phyloP scores from a whole-genome alignment of 1,140 invertebrate species.

The Cyclargus thomasi region DNA sequence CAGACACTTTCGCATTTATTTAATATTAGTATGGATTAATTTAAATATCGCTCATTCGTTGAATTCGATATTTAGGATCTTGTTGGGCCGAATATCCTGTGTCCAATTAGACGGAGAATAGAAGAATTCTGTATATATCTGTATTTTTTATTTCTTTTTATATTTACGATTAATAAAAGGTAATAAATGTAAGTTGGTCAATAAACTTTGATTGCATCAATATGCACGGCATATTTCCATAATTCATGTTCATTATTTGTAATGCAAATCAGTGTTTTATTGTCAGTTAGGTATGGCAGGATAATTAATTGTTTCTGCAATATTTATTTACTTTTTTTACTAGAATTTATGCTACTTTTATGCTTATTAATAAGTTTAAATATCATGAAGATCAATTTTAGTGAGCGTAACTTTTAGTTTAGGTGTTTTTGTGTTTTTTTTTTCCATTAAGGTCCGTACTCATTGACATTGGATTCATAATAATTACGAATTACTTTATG shows the following conservation, averaged over 20 bases:
- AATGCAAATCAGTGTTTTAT: neutral
- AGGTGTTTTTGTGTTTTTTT: neutral
- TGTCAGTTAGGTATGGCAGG: neutral
- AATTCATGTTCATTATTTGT: conserved; percentile 2
- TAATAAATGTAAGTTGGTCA: neutral
- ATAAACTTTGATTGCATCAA: conserved; percentile 3
- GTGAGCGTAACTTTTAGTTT: neutral
- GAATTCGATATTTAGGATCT: no score
- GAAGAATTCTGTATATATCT: no score
- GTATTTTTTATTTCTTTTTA: neutral
- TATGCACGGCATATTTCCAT: neutral
- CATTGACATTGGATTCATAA: no score
- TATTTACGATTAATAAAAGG: neutral
- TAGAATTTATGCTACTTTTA: neutral
- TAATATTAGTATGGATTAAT: no score
- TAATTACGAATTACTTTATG: no score
- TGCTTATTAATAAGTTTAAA: neutral
- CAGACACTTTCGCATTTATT: no score
- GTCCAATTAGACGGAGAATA: no score
- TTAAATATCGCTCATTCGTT: no score
- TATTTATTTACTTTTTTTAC: neutral
- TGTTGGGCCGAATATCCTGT: no score
- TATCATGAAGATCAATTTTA: neutral
- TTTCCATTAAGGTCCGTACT: no score
- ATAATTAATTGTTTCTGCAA: conserved; percentile 1